These are phyloP conservation scores for Buphagus erythrorhynchus DNA, from an alignment of 2,797 vertebrate genomes.

Conservation along the genomic window DNA sequence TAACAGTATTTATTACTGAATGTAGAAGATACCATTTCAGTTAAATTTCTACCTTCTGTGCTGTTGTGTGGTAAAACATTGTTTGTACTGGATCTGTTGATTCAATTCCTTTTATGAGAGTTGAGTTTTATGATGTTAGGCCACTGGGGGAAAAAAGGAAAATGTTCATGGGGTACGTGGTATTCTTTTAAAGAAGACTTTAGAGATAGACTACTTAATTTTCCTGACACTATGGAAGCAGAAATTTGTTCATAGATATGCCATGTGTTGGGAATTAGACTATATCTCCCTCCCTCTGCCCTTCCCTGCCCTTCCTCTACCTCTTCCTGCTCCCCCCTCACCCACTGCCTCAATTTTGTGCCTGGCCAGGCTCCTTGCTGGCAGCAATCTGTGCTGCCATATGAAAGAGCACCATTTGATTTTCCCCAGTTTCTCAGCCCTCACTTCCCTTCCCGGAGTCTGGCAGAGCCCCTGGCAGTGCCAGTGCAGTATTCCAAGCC, in stretches of 20 bases:
- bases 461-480: neutral
- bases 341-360: neutral
- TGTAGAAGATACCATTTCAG: neutral
- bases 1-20: neutral
- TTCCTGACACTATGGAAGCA: neutral
- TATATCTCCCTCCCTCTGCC: neutral
- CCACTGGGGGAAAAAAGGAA: neutral
- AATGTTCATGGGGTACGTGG: neutral
- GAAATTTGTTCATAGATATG: neutral
- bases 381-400: neutral
- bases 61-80: neutral
- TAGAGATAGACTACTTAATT: fast-evolving
- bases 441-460: neutral
- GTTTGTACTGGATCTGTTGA: neutral
- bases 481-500: neutral
- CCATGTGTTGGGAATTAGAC: neutral
- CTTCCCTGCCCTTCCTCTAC: neutral
- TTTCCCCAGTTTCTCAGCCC: neutral
- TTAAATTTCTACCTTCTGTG: neutral
- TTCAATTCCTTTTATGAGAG: neutral
- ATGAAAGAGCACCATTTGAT: neutral
- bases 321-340: neutral
- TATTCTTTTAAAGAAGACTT: neutral
- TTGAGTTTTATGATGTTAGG: neutral
- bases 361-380: neutral